Evolutionary conservation across 2,888 invertebrate species (phyloP).

Genomic region (Venusia cambrica): DNA sequence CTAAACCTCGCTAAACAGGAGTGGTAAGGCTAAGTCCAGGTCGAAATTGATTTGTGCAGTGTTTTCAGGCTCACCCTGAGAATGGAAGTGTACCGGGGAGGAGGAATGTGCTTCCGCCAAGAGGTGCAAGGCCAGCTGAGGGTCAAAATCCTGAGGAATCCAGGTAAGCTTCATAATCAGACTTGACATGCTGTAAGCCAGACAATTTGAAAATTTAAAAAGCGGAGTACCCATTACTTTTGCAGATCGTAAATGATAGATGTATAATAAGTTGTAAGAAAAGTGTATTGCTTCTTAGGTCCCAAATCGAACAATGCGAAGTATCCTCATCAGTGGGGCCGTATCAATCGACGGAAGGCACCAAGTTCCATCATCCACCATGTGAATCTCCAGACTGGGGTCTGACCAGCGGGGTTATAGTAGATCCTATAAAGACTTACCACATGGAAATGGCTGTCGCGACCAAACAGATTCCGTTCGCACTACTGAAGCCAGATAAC

Average conservation of each 20-base stretch:
- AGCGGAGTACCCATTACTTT: too few species aligned
- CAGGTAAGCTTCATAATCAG: too few species aligned
- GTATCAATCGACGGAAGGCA: slow-evolving; percentile 40
- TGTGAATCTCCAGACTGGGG: slow-evolving; percentile 37
- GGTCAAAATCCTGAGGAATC: slow-evolving; percentile 42
- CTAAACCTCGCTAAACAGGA: too few species aligned
- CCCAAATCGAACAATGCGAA: slow-evolving; percentile 56
- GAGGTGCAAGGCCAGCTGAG: slow-evolving; percentile 26
- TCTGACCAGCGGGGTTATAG: slow-evolving; percentile 78
- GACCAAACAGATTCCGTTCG: slow-evolving; percentile 86
- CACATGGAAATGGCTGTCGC: slow-evolving; percentile 85
- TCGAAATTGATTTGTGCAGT: slow-evolving; percentile 8
- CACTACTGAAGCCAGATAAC: slow-evolving; percentile 84
- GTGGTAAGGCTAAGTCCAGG: too few species aligned
- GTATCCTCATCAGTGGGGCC: slow-evolving; percentile 65
- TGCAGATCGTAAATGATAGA: too few species aligned
- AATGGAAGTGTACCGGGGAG: slow-evolving; percentile 31
- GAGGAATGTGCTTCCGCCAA: slow-evolving; percentile 33
- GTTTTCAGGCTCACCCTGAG: slow-evolving; percentile 54
- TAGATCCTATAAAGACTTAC: slow-evolving; percentile 86
- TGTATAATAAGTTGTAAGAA: too few species aligned
- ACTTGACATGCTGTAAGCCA: too few species aligned
- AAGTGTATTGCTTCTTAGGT: slow-evolving; percentile 34
- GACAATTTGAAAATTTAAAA: too few species aligned
- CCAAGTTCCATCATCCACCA: slow-evolving; percentile 21